Evolutionary conservation across 2,888 invertebrate species (phyloP).

Genomic region (Phengaris alcon): DNA sequence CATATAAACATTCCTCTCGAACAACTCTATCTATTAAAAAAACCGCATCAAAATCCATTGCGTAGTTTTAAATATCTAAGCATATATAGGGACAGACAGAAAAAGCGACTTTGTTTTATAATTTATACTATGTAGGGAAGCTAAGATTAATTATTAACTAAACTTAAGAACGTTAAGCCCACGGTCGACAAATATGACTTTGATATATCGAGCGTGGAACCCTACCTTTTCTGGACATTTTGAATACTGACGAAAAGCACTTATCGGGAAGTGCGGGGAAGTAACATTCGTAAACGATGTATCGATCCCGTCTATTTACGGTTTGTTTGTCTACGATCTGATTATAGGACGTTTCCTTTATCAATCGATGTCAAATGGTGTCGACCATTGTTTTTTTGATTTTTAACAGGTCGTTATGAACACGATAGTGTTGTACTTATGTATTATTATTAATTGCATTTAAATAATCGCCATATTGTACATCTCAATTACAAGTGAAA

Average conservation of each 20-base stretch:
- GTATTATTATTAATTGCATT: too few species aligned
- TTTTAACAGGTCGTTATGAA: too few species aligned
- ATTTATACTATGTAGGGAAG: too few species aligned
- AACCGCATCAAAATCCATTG: too few species aligned
- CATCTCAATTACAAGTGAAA: too few species aligned
- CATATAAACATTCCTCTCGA: too few species aligned
- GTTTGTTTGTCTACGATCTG: conserved; percentile 13
- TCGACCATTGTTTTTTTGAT: neutral
- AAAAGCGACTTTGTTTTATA: too few species aligned
- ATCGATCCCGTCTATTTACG: conserved; percentile 22
- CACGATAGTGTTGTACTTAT: too few species aligned
- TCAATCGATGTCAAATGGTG: neutral
- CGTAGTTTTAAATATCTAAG: too few species aligned
- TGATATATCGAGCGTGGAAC: neutral
- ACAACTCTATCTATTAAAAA: too few species aligned
- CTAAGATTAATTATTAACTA: neutral
- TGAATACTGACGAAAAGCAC: neutral
- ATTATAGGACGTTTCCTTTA: neutral
- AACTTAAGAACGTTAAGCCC: neutral
- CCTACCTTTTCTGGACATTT: neutral
- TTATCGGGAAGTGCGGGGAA: conserved; percentile 8
- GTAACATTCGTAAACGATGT: conserved; percentile 14
- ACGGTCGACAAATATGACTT: neutral
- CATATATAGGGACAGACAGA: too few species aligned
- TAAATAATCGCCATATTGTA: too few species aligned